Percentiles rank a stretch among this genome's conserved stretches.
Evolutionary conservation across 1,140 invertebrate genomes (phyloP).

Genomic region (Drosophila lini): DNA sequence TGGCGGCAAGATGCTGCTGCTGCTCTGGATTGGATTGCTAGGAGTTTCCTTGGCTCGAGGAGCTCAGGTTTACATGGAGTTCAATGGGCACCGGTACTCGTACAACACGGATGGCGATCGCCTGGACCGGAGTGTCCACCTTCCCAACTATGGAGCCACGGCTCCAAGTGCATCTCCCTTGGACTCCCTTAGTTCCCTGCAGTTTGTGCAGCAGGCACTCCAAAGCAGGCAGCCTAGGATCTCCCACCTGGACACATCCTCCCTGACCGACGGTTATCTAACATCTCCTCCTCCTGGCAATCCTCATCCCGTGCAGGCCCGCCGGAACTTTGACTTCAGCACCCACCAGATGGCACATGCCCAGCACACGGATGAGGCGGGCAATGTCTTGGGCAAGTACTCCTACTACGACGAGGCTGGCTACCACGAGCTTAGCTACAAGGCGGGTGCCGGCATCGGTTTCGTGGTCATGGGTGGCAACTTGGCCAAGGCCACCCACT

Average conservation of each 20-base stretch:
- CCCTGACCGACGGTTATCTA: slow-evolving; percentile 13
- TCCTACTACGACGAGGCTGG: slow-evolving; percentile 88
- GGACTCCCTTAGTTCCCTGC: slow-evolving; percentile 7
- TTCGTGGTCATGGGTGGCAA: slow-evolving; percentile 78
- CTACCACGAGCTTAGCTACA: slow-evolving; percentile 74
- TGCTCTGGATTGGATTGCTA: slow-evolving; percentile 8
- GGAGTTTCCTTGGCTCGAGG: slow-evolving; percentile 3
- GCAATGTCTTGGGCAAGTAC: slow-evolving; percentile 89
- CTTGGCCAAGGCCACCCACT: slow-evolving; percentile 53
- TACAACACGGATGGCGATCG: slow-evolving; percentile 59
- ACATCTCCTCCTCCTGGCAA: background rate
- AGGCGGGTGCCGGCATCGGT: slow-evolving; percentile 72
- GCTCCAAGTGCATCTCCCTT: slow-evolving; percentile 11
- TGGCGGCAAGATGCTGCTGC: slow-evolving; percentile 28
- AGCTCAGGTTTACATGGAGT: slow-evolving; percentile 62
- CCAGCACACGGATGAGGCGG: slow-evolving; percentile 88
- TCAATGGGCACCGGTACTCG: slow-evolving; percentile 61
- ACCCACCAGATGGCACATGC: slow-evolving; percentile 87
- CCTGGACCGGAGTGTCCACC: slow-evolving; percentile 19
- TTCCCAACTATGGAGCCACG: slow-evolving; percentile 33
- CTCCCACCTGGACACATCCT: slow-evolving; percentile 5
- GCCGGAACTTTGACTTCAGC: slow-evolving; percentile 50
- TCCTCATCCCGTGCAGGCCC: background rate
- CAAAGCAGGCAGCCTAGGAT: slow-evolving; percentile 21
- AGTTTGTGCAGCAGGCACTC: slow-evolving; percentile 57